Percentiles rank a stretch among this genome's conserved stretches.
Conservation (phyloP, 2,113 vertebrate genomes). For the Rhinopomastus cyanomelas region DNA sequence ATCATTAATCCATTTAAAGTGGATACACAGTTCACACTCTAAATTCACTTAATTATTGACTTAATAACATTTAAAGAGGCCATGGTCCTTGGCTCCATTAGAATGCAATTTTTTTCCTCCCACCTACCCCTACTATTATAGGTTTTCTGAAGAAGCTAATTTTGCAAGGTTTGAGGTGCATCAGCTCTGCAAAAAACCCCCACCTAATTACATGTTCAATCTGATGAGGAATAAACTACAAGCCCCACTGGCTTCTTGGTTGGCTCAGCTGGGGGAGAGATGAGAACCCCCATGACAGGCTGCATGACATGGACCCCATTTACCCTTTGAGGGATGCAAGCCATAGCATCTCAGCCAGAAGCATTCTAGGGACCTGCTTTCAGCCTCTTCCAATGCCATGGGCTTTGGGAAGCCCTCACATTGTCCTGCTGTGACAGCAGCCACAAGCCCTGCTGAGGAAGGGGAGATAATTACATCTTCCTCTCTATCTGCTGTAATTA, state of each 20-base stretch:
- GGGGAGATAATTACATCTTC: neutral
- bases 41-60: conserved; percentile 68
- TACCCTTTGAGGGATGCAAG: neutral
- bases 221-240: neutral
- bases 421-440: neutral
- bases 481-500: neutral
- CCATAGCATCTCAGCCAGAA: neutral
- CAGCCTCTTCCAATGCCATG: rapidly evolving
- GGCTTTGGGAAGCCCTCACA: rapidly evolving
- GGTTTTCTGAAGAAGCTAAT: neutral
- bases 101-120: neutral
- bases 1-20: conserved; percentile 73
- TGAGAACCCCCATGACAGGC: neutral
- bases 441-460: neutral
- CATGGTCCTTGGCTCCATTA: neutral
- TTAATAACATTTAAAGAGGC: conserved; percentile 56
- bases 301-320: neutral
- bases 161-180: neutral
- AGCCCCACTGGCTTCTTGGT: neutral
- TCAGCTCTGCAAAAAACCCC: neutral
- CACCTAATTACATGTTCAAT: neutral
- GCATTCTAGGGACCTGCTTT: neutral
- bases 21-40: conserved; percentile 53
- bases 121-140: neutral
- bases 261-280: neutral